Conservation (phyloP, 2,797 vertebrate genomes). For the Phoeniculus purpureus region DNA sequence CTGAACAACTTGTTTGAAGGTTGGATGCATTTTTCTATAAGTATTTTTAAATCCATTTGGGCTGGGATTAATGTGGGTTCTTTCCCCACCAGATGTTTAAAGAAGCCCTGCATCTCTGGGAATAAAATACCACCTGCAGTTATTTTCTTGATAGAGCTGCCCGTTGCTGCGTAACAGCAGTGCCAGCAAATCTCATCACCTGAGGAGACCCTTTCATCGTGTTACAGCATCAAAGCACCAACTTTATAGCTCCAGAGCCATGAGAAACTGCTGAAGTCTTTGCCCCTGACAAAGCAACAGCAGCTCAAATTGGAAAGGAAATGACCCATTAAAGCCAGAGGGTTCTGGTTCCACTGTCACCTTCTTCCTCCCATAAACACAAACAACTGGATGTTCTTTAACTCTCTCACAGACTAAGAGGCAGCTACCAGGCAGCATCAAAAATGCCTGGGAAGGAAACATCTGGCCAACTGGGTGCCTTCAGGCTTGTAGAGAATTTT, state of each 20-base stretch:
- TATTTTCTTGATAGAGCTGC: not conserved
- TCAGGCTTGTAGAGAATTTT: not conserved
- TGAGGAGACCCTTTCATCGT: not conserved
- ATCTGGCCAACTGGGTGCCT: not conserved
- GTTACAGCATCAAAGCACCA: not conserved
- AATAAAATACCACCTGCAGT: not conserved
- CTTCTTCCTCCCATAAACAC: not conserved
- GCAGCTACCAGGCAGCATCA: not conserved
- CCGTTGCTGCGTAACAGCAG: not conserved
- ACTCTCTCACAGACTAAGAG: not conserved
- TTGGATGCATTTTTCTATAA: not conserved
- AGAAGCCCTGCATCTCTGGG: not conserved
- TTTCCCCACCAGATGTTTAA: not conserved
- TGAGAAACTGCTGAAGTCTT: not conserved
- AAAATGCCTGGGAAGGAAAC: not conserved
- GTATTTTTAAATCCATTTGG: not conserved
- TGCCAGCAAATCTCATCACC: not conserved
- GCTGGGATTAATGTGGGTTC: not conserved
- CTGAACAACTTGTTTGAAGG: not conserved
- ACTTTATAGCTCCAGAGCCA: not conserved
- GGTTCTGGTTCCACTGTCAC: accelerated
- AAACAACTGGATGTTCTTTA: not conserved
- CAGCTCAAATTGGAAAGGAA: not conserved
- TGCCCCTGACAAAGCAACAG: not conserved
- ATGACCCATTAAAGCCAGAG: not conserved